Base-by-base conservation (phyloP, 2,113 vertebrate species). In the Esox niger region DNA sequence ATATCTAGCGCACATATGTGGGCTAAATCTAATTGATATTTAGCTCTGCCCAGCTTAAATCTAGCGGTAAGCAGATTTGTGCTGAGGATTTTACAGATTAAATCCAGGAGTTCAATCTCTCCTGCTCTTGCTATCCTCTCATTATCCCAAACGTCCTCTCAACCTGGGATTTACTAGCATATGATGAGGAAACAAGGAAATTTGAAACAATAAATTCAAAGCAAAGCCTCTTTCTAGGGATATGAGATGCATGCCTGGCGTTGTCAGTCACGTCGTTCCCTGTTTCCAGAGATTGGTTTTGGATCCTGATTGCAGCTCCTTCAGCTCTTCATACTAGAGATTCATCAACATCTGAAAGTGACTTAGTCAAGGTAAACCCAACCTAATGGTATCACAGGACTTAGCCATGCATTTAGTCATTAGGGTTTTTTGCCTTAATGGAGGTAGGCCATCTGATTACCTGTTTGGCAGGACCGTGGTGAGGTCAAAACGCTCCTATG, bases 131-230 rank as follows among this genome's bases (percentile, higher is more conserved):
- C 73, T 64, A 27, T 35, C 78, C 73, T 58, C 49, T 71, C 57
- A 26, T 78, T 58, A 73, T 74, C 68, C 77, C 61, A 27, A 78
- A 68, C 4, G 71, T 77, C 80, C 65, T 66, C 71, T 30, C 71
- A 82, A 88, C 88, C 87, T 90, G 78, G 83, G 86, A 87, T 86
- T 87, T 84, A 78, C 60, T 32, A 75, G 77, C 84, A 86, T 88
- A 83, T 87, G 81, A 85, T 76, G 75, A 79, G 68, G 77, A 87
- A 87, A 87, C 86, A 69, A 86, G 83, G 86, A 83, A 75, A 79
- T 82, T 72, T 66, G 71, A 68, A 75, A 59, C 1, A 66, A 82
- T 83, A 75, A 86, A 82, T 86, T 80, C 33, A 61, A 55, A 23
- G 80, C 69, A 81, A 78, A 81, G 47, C 74, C 62, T 71, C 54